Base-by-base conservation (phyloP, 2,888 invertebrate species). In the Operophtera brumata region DNA sequence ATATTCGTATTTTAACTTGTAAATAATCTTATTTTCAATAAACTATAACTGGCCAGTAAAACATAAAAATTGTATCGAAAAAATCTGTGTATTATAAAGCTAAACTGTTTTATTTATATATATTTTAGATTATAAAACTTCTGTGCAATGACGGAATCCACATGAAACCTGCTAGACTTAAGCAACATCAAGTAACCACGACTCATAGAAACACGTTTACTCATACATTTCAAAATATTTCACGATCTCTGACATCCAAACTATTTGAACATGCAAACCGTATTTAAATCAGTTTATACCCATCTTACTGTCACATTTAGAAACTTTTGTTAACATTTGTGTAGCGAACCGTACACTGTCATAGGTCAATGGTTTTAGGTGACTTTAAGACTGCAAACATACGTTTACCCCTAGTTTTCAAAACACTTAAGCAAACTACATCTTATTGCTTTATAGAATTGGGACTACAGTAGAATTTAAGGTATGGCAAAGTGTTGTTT, bases 271-370 rank as follows among this genome's bases (percentile, higher is more conserved):
- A 75, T 71, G 67, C 68, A 70, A 71, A 70, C 71, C 52, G 71
- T 69, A 74, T 75, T 72, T 75, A 73, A 75, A 78, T 75, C 75
- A 73, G 78, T 77, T 65, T 75, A 74, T 57, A 58, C 54, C 65
- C 70, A 69, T 71, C 66, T 70, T 63, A 69, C 71, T 74, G 71
- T 71, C 71, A 66, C 64, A 71, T 69, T 72, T 68, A 71, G 69
- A 71, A 71, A 71, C 65, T 72, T 73, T 77, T 70, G 70, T 71
- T 71, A 65, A 73, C 68, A 67, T 76, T 72, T 77, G 71, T 73
- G 68, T 69, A 61, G 61, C 67, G 59, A 66, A 69, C 60, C 60
- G 65, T 62, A 41, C 48, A 35, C 35, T 66, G 72, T 75, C 73
- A 71, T 47, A 53, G 77, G 73, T 73, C 75, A 71, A 64, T 51